Evolutionary conservation across 1,140 invertebrate species (phyloP).

Genomic region (Limonius californicus): DNA sequence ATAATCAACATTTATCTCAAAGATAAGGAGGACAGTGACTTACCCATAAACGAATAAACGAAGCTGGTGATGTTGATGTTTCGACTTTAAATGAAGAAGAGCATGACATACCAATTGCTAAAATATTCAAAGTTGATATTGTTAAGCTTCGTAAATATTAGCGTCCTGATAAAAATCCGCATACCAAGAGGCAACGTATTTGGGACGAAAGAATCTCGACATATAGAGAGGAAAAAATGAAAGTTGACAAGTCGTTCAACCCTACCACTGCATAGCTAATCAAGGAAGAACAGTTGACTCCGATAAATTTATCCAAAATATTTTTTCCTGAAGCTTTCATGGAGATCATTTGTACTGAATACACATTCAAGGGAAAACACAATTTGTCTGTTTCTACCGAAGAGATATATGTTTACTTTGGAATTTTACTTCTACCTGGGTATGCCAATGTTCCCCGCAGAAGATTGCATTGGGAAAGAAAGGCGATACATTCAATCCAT

Average conservation of each 20-base stretch:
- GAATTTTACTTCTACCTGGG: constrained; percentile 10
- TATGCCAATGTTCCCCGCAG: constrained; percentile 18
- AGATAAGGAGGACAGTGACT: not conserved
- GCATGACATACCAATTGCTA: not conserved
- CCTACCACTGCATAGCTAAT: not conserved
- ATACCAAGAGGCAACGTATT: not conserved
- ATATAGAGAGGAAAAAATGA: not conserved
- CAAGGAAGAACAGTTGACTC: not conserved
- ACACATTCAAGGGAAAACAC: not conserved
- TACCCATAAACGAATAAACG: no score
- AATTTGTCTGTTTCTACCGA: not conserved
- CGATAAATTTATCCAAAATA: constrained; percentile 9
- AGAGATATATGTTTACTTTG: constrained; percentile 15
- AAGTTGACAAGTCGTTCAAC: not conserved
- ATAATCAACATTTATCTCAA: not conserved
- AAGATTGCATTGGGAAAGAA: constrained; percentile 24
- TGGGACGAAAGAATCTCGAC: not conserved
- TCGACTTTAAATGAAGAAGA: not conserved
- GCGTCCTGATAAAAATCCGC: not conserved
- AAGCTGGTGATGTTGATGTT: no score
- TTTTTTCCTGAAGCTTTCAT: constrained; percentile 9
- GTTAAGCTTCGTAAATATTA: not conserved
- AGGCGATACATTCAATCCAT: constrained; percentile 14
- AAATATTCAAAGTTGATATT: not conserved
- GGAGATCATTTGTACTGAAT: not conserved